Percentiles rank a stretch among this genome's conserved stretches.
These are phyloP conservation scores for Diabrotica virgifera DNA, from an alignment of 1,140 invertebrate species.

Conservation along the genomic window DNA sequence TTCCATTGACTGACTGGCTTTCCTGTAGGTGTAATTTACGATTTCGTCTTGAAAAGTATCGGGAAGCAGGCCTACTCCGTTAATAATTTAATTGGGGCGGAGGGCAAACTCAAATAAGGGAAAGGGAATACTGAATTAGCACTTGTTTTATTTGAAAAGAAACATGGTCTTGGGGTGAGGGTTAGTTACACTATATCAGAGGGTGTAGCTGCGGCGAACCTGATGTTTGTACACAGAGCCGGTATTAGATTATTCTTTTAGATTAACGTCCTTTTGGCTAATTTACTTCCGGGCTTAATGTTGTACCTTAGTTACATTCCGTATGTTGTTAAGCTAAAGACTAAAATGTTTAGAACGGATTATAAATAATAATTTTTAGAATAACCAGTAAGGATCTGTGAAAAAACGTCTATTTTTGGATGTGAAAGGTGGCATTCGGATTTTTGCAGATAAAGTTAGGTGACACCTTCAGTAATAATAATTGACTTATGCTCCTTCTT, in stretches of 20 bases:
- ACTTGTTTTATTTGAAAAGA: slow-evolving; percentile 29
- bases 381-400: too few species aligned
- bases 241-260: neutral
- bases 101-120: slow-evolving; percentile 15
- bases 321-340: too few species aligned
- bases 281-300: too few species aligned
- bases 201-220: slow-evolving; percentile 25
- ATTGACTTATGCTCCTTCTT: too few species aligned
- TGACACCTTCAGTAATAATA: too few species aligned
- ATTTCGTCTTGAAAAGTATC: slow-evolving; percentile 7
- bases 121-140: slow-evolving; percentile 24
- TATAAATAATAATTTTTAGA: too few species aligned
- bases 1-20: neutral
- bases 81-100: slow-evolving; percentile 29
- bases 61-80: slow-evolving; percentile 9
- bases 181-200: slow-evolving; percentile 30
- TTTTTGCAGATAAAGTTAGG: too few species aligned
- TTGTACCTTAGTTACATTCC: too few species aligned
- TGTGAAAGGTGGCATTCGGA: too few species aligned
- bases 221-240: neutral
- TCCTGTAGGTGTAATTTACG: neutral
- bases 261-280: too few species aligned
- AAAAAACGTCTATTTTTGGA: too few species aligned
- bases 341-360: too few species aligned
- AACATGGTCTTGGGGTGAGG: slow-evolving; percentile 25